phyloP scores from a whole-genome alignment of 1,140 invertebrate genomes.

The Telenomus remus region DNA sequence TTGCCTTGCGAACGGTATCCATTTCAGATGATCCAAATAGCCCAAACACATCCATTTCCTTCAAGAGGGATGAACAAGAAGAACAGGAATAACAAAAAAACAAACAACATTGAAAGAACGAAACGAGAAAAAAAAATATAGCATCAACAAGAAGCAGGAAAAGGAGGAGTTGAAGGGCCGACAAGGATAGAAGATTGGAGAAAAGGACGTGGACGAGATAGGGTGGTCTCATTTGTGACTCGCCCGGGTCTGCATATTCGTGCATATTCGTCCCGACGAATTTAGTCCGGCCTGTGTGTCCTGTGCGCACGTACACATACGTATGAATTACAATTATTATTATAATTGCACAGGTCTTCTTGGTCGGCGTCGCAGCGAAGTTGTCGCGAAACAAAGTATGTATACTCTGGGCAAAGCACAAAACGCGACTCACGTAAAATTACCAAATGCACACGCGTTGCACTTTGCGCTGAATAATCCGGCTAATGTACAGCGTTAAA shows the following conservation, averaged over 20 bases:
- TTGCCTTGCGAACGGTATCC: conserved; percentile 32
- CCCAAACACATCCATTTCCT: conserved; percentile 42
- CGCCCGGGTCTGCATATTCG: conserved; percentile 42
- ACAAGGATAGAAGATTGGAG: conserved; percentile 12
- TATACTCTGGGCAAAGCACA: conserved; percentile 25
- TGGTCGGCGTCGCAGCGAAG: conserved; percentile 27
- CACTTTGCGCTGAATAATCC: conserved; percentile 50
- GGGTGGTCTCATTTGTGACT: conserved; percentile 54
- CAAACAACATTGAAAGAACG: background rate
- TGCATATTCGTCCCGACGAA: conserved; percentile 52
- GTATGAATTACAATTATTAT: conserved; percentile 60
- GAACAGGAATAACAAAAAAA: background rate
- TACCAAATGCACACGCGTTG: conserved; percentile 35
- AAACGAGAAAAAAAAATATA: conserved; percentile 4
- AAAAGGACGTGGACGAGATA: conserved; percentile 28
- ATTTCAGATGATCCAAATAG: conserved; percentile 43
- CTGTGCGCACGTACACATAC: conserved; percentile 31
- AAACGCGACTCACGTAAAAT: conserved; percentile 44
- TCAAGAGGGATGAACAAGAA: conserved; percentile 19
- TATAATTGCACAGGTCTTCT: conserved; percentile 51
- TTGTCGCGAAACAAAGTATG: conserved; percentile 44
- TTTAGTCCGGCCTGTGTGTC: conserved; percentile 34
- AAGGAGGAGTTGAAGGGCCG: conserved; percentile 1
- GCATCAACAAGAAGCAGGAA: conserved; percentile 20
- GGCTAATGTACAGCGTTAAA: conserved; percentile 55